phyloP scores from a whole-genome alignment of 2,797 vertebrate genomes.

The Nasua narica region DNA sequence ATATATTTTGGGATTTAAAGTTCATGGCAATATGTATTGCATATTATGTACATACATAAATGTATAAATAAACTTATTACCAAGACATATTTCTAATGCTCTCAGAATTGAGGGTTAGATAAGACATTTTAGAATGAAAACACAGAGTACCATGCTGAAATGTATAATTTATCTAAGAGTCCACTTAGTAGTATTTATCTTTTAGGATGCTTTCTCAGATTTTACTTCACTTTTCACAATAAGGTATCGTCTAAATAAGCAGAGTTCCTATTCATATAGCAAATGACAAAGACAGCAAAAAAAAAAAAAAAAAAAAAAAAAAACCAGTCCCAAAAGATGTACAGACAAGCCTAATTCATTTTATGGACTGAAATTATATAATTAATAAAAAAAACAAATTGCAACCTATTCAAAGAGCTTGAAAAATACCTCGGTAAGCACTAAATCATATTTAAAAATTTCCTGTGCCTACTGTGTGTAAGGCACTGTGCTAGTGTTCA shows the following conservation, averaged over 20 bases:
- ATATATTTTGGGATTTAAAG: neutral
- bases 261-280: neutral
- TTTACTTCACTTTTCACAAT: neutral
- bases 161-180: neutral
- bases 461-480: neutral
- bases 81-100: neutral
- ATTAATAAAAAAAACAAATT: neutral
- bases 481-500: neutral
- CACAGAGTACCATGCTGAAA: neutral
- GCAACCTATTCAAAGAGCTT: neutral
- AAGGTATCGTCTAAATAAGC: neutral
- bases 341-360: neutral
- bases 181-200: neutral
- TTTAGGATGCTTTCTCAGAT: neutral
- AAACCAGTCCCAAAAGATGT: neutral
- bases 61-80: neutral
- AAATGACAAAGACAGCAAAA: conserved; percentile 4
- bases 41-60: neutral
- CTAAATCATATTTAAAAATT: neutral
- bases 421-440: neutral
- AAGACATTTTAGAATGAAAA: conserved; percentile 2
- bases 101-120: neutral
- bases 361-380: neutral
- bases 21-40: neutral
- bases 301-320: neutral